These are phyloP conservation scores for Saccopteryx bilineata DNA, from an alignment of 2,113 vertebrate species.

Conservation along the genomic window DNA sequence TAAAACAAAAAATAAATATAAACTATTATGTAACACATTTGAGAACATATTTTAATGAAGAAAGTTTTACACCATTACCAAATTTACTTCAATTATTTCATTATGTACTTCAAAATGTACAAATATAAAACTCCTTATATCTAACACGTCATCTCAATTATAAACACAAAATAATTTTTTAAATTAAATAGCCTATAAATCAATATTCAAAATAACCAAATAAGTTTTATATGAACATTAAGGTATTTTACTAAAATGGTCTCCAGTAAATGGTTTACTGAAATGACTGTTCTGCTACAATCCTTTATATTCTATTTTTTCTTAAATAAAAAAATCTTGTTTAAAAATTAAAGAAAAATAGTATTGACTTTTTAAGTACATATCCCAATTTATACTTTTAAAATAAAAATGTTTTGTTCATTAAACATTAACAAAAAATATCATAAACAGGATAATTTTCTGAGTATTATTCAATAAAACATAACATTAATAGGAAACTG, in stretches of 20 bases:
- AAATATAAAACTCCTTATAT: neutral
- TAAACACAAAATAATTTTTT: conserved; percentile 3
- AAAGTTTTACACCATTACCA: conserved; percentile 19
- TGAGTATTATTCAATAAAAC: neutral
- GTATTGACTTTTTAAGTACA: neutral
- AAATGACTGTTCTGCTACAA: neutral
- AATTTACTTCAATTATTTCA: conserved; percentile 17
- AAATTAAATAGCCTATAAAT: neutral
- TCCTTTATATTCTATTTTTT: neutral
- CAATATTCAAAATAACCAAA: neutral
- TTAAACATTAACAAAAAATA: neutral
- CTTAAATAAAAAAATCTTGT: neutral
- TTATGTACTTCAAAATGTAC: conserved; percentile 15
- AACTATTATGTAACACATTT: neutral
- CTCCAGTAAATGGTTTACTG: neutral
- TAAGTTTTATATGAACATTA: neutral
- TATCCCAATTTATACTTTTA: neutral
- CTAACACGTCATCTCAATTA: neutral
- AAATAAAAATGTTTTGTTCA: conserved; percentile 27
- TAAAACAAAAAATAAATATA: conserved; percentile 7
- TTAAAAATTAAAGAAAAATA: neutral
- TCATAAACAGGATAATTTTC: neutral
- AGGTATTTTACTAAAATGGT: neutral
- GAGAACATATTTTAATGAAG: neutral
- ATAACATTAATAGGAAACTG: conserved; percentile 4